Base-by-base conservation (phyloP, 2,113 vertebrate species). In the Tachycineta bicolor region DNA sequence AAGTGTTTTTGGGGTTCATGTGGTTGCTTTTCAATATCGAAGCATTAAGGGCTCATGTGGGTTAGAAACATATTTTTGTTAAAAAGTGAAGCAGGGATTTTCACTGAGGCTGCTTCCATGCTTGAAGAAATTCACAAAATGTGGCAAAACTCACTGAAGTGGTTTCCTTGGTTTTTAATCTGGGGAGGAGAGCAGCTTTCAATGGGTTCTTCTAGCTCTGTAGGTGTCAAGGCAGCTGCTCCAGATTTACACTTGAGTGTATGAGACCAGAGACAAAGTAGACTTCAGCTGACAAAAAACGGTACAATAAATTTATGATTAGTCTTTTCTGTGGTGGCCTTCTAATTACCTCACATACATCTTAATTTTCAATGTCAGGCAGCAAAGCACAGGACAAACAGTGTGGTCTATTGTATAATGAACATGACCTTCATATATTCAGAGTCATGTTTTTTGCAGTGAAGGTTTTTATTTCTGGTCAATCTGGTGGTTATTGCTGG, bases 381-480 rank as follows among this genome's bases (percentile, higher is more conserved):
- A 88, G 63, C 59, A 93, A 82, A 81, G 6, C 37, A n/a, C 34
- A 52, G 56, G 53, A 49, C 64, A 59, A 92, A 71, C 89, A 33
- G 59, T 34, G 21, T n/a, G 14, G 25, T 68, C 19, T 86, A 11
- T 46, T 46, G 28, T n/a, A 4, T 78, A 60, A 58, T 75, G 41
- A 76, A 39, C 43, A 12, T 50, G 17, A 25, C 3, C 4, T 31
- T 89, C 73, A 70, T 65, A 76, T 43, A 75, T 55, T 53, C 16
- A 4, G 56, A 34, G 44, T 89, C 58, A 14, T 85, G 77, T 11
- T 70, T 44, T 75, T 95, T 96, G 62, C 87, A 87, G 85, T 78
- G 83, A 87, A 95, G 55, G n/a, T 69, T 46, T 76, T 91, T 87
- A 68, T 90, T 97, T 94, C 56, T 44, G 5, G 76, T 50, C 68